Evolutionary conservation across 53 echinoderm and acorn worm genomes (phyloP).

Genomic region (Temnopleurus reevesii): DNA sequence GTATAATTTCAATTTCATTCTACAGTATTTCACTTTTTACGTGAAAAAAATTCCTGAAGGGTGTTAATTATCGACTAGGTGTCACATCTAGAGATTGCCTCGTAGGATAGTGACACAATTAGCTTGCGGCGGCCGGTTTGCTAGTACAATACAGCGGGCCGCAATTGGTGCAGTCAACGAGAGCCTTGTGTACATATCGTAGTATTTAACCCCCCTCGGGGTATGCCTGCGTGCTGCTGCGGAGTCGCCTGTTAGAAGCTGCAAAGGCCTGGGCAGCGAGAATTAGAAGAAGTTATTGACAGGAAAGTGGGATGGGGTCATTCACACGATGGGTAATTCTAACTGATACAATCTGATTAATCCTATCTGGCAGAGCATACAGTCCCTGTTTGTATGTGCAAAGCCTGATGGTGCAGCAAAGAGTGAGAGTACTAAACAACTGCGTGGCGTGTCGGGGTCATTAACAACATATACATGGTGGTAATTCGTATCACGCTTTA

Average conservation of each 20-base stretch:
- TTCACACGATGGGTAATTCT: not conserved
- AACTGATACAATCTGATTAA: too few relatives aligned
- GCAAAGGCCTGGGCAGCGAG: not conserved
- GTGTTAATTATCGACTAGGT: not conserved
- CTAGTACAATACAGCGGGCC: not conserved
- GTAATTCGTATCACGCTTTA: too few relatives aligned
- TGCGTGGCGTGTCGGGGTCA: too few relatives aligned
- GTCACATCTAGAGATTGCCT: not conserved
- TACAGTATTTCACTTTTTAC: too few relatives aligned
- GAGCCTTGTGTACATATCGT: not conserved
- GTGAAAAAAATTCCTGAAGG: too few relatives aligned
- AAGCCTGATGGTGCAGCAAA: too few relatives aligned
- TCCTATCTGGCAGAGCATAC: too few relatives aligned
- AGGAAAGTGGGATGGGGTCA: not conserved
- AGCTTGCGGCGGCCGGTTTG: not conserved
- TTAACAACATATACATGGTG: too few relatives aligned
- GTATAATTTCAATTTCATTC: too few relatives aligned
- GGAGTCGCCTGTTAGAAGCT: conserved; percentile 13
- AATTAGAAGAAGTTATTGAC: not conserved
- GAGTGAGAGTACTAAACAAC: too few relatives aligned
- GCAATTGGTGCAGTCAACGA: not conserved
- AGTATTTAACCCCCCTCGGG: conserved; percentile 13
- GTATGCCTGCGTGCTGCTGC: not conserved
- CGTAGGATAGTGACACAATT: conserved; percentile 26
- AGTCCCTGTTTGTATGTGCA: too few relatives aligned